Percentiles rank a stretch among this genome's conserved stretches.
phyloP scores from a whole-genome alignment of 2,113 vertebrate genomes.

The Brachypodius melanocephalos region DNA sequence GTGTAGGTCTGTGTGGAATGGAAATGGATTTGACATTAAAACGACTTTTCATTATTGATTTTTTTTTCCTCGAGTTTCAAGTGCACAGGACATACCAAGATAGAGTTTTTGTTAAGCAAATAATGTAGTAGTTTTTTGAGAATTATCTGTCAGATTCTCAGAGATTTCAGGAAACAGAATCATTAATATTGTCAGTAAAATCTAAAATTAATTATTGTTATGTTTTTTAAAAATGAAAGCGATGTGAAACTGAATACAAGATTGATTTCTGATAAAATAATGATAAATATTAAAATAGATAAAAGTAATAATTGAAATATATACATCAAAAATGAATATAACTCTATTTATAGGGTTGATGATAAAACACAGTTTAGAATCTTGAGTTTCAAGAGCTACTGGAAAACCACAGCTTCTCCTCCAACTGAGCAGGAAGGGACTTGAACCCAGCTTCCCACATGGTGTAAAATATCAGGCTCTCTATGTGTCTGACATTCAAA shows the following conservation, averaged over 20 bases:
- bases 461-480: background rate
- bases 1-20: background rate
- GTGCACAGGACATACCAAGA: background rate
- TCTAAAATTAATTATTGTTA: background rate
- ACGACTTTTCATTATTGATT: background rate
- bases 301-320: background rate
- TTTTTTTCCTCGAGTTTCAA: background rate
- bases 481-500: background rate
- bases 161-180: background rate
- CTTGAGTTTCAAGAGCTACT: background rate
- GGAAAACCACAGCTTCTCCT: background rate
- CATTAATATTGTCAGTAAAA: background rate
- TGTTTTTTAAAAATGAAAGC: background rate
- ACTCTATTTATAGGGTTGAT: background rate
- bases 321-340: background rate
- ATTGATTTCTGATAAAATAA: background rate
- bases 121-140: background rate
- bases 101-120: background rate
- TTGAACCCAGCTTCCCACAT: background rate
- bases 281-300: background rate
- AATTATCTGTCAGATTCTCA: background rate
- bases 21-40: background rate
- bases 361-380: background rate
- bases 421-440: background rate
- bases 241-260: background rate